Conservation (phyloP, 2,113 vertebrate species). For the Microtus montanus region DNA sequence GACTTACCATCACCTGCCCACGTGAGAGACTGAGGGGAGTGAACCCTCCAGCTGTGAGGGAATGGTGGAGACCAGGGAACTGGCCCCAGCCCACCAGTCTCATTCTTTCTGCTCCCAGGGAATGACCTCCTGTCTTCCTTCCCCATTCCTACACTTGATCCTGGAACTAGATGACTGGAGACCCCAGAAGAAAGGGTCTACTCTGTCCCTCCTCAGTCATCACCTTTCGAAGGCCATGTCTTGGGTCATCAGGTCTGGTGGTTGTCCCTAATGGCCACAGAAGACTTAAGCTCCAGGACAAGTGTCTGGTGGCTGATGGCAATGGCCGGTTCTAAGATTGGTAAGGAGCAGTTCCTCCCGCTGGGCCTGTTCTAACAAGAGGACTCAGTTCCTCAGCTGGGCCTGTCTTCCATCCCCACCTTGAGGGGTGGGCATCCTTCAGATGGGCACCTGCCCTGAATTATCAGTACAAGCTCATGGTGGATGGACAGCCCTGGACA, state of each 20-base stretch:
- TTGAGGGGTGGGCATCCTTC: too few relatives aligned
- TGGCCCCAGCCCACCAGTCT: not conserved
- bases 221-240: not conserved
- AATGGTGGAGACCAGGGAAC: not conserved
- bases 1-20: not conserved
- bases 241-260: too few relatives aligned
- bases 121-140: not conserved
- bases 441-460: not conserved
- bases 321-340: too few relatives aligned
- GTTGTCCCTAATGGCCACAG: not conserved
- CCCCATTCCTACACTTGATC: not conserved
- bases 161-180: not conserved
- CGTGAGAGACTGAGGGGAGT: not conserved
- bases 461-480: not conserved
- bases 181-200: not conserved
- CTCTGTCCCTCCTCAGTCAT: too few relatives aligned
- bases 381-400: not conserved
- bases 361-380: not conserved
- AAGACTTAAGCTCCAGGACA: not conserved
- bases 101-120: not conserved
- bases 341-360: not conserved
- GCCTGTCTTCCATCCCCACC: not conserved
- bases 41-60: too few relatives aligned
- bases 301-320: not conserved
- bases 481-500: rapidly evolving